phyloP scores from a whole-genome alignment of 2,888 invertebrate species.

The Drosophila atripex region DNA sequence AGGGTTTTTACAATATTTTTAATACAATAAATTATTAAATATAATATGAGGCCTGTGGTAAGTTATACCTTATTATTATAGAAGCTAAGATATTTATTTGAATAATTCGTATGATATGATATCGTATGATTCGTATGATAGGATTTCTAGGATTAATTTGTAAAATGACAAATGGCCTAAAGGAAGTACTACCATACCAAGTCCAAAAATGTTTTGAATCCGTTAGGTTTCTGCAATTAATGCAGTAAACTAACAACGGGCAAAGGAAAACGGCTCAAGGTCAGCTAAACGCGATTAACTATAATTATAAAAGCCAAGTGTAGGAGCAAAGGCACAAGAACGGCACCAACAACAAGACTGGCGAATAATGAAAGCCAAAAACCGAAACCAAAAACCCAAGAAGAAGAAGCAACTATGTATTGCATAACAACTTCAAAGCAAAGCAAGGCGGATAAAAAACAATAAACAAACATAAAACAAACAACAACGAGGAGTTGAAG shows the following conservation, averaged over 20 bases:
- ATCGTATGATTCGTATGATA: too few species aligned
- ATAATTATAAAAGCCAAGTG: conserved; percentile 68
- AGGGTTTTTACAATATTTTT: too few species aligned
- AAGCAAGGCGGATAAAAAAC: conserved; percentile 40
- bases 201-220: conserved; percentile 11
- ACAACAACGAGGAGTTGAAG: conserved; percentile 55
- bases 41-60: too few species aligned
- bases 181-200: background rate
- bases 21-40: too few species aligned
- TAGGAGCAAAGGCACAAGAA: conserved; percentile 53
- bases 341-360: conserved; percentile 58
- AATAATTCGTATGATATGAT: too few species aligned
- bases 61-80: too few species aligned
- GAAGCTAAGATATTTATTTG: too few species aligned
- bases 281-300: conserved; percentile 71
- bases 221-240: conserved; percentile 47
- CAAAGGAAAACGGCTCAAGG: conserved; percentile 68
- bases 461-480: conserved; percentile 39
- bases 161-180: too few species aligned
- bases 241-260: conserved; percentile 39
- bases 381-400: conserved; percentile 69
- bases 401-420: conserved; percentile 41
- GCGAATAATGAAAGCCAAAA: conserved; percentile 78
- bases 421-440: conserved; percentile 63
- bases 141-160: too few species aligned